Percentiles rank a stretch among this genome's conserved stretches.
phyloP scores from a whole-genome alignment of 2,797 vertebrate genomes.

The Todus mexicanus region DNA sequence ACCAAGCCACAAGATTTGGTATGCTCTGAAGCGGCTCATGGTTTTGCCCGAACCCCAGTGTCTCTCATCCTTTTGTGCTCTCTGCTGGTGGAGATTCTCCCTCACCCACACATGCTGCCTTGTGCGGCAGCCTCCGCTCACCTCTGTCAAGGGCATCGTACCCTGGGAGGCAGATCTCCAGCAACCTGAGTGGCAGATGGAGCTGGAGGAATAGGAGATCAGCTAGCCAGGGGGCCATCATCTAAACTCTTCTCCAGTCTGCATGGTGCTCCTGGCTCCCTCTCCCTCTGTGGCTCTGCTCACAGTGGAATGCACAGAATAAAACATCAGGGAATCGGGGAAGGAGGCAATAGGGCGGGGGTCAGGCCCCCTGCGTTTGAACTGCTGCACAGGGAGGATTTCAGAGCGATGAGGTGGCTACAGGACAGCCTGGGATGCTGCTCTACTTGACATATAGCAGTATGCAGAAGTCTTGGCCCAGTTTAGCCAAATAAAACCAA shows the following conservation, averaged over 20 bases:
- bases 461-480: neutral
- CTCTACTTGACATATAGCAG: accelerated
- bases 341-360: neutral
- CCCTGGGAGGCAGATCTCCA: neutral
- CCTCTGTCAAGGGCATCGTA: neutral
- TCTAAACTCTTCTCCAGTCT: neutral
- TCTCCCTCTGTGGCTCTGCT: neutral
- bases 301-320: neutral
- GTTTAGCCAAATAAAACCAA: neutral
- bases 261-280: accelerated
- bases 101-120: neutral
- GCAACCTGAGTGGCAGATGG: accelerated
- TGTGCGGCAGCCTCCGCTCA: neutral
- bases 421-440: neutral
- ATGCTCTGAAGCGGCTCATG: accelerated
- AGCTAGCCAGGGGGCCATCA: neutral
- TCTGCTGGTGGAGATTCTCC: neutral
- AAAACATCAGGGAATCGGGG: neutral
- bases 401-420: neutral
- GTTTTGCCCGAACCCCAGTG: neutral
- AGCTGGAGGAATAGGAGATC: neutral
- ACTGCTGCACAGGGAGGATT: no score
- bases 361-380: neutral
- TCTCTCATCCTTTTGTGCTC: neutral
- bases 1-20: neutral